Conservation (phyloP, 2,113 vertebrate genomes). For the Scomber japonicus region DNA sequence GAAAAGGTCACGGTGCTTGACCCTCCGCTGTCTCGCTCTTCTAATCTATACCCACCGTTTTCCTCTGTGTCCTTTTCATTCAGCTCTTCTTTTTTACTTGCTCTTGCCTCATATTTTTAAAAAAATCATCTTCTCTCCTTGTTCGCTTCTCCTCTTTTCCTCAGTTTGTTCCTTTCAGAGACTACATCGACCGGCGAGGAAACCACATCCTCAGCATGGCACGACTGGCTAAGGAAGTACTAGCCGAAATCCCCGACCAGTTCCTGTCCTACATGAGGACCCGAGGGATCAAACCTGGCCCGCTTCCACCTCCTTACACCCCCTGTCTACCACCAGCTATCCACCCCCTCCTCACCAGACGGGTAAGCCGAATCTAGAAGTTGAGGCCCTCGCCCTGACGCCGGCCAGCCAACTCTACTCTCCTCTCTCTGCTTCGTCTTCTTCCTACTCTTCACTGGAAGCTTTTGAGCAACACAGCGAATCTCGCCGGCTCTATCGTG, state of each 20-base stretch:
- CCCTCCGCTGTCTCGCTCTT: slow-evolving; percentile 11
- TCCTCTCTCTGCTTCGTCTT: slow-evolving; percentile 58
- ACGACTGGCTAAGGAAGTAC: slow-evolving; percentile 94
- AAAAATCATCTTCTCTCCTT: background rate
- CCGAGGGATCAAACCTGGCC: slow-evolving; percentile 95
- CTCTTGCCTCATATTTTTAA: background rate
- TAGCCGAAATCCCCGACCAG: slow-evolving; percentile 97
- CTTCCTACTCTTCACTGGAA: slow-evolving; percentile 64
- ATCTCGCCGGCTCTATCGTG: slow-evolving; percentile 35
- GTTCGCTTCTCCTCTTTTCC: background rate
- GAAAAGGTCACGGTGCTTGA: slow-evolving; percentile 31
- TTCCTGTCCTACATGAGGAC: slow-evolving; percentile 98
- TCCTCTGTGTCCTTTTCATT: slow-evolving; percentile 7
- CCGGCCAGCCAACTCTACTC: slow-evolving; percentile 19
- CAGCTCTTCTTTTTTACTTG: background rate
- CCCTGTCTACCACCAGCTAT: slow-evolving; percentile 78
- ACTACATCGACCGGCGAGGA: slow-evolving; percentile 95
- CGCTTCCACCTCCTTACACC: slow-evolving; percentile 91
- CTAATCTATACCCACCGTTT: background rate
- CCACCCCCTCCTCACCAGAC: slow-evolving; percentile 89
- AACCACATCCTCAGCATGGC: slow-evolving; percentile 98
- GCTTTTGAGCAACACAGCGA: slow-evolving; percentile 44
- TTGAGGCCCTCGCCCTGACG: background rate
- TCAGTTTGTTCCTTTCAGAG: slow-evolving; percentile 97
- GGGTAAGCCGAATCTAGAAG: slow-evolving; percentile 78